Conservation (phyloP, 2,888 invertebrate genomes). For the Lepidochitona cinerea region DNA sequence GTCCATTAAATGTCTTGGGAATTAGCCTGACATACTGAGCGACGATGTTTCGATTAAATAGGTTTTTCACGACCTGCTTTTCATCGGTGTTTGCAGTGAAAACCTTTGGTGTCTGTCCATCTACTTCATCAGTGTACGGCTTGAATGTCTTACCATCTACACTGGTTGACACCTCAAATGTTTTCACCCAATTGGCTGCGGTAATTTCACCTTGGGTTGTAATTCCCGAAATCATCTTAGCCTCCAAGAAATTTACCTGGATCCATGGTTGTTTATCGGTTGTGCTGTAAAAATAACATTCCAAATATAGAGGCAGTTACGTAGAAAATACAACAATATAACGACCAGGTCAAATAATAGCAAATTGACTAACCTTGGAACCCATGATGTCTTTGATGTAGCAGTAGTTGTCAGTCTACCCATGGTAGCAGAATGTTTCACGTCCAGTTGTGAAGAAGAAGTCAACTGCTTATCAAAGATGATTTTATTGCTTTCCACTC, state of each 20-base stretch:
- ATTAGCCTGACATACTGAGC: neutral
- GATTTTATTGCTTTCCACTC: neutral
- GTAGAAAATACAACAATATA: too few species aligned
- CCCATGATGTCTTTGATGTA: too few species aligned
- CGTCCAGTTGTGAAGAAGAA: neutral
- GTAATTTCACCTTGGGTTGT: neutral
- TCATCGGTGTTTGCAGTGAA: neutral
- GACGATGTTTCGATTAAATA: neutral
- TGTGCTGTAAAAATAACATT: neutral
- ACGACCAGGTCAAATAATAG: too few species aligned
- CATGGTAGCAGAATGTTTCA: neutral
- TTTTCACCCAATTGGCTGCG: neutral
- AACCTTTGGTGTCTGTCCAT: neutral
- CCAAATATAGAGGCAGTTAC: too few species aligned
- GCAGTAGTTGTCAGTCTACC: neutral
- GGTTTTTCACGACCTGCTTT: neutral
- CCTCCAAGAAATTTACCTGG: neutral
- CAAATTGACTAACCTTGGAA: too few species aligned
- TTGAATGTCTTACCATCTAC: neutral
- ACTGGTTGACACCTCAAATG: neutral
- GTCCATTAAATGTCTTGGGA: neutral
- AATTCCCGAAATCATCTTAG: neutral
- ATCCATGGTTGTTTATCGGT: constrained; percentile 35
- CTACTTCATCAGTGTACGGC: neutral
- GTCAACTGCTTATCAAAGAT: neutral